These are phyloP conservation scores for Sebastes elongatus DNA, from an alignment of 2,797 vertebrate species.

Conservation along the genomic window DNA sequence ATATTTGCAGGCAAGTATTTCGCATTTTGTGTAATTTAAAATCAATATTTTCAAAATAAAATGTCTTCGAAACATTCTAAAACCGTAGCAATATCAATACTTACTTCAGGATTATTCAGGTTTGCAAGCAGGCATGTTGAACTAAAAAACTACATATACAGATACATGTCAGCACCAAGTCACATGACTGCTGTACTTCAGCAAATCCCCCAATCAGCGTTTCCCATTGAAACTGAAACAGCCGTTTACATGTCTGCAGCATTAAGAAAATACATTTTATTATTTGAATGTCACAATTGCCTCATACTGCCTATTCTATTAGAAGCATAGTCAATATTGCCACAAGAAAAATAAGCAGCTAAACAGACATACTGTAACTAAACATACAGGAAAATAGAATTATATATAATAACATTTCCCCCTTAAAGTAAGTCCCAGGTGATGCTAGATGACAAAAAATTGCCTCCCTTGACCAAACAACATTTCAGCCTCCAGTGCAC, in stretches of 20 bases:
- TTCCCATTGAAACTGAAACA: background rate
- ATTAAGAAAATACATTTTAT: background rate
- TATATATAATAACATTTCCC: background rate
- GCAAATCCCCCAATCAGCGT: background rate
- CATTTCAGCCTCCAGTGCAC: constrained; percentile 16
- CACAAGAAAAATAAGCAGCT: background rate
- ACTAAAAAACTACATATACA: background rate
- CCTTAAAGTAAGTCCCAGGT: background rate
- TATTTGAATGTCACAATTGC: background rate
- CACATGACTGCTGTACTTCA: background rate
- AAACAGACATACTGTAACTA: background rate
- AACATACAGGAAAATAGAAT: background rate
- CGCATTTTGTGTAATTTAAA: background rate
- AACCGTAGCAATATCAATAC: background rate
- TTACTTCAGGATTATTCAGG: background rate
- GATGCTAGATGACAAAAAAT: constrained; percentile 12
- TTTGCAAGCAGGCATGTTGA: background rate
- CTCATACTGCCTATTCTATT: background rate
- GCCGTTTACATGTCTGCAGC: background rate
- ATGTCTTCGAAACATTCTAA: background rate
- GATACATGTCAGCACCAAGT: background rate
- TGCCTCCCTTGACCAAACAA: constrained; percentile 11
- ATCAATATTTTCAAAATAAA: background rate
- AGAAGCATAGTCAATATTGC: background rate
- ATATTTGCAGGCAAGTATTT: no score